A percentile compares a stretch with the other conserved stretches of the same genome.
phyloP scores from a whole-genome alignment of 2,797 vertebrate species.

The Neosilurus mollespiculum region DNA sequence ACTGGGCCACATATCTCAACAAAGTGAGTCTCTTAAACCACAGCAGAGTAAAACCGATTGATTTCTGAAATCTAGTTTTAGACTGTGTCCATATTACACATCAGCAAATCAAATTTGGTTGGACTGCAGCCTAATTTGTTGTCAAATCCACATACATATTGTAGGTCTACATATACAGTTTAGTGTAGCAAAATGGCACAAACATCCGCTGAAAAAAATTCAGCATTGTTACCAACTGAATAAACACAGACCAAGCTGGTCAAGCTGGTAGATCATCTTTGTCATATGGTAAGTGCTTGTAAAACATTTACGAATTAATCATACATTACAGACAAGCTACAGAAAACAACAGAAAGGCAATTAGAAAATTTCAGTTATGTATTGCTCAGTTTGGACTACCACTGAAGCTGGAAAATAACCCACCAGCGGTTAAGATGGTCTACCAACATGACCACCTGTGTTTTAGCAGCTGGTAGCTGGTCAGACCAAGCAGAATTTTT shows the following conservation, averaged over 20 bases:
- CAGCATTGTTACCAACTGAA: not conserved
- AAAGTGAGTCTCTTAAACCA: not conserved
- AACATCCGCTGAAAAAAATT: not conserved
- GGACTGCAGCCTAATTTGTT: not conserved
- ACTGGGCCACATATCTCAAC: not conserved
- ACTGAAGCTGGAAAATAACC: not conserved
- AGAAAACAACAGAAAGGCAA: not conserved
- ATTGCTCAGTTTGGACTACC: not conserved
- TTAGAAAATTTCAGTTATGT: not conserved
- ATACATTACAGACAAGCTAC: not conserved
- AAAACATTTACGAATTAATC: not conserved
- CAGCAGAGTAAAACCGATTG: not conserved
- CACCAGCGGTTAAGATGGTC: not conserved
- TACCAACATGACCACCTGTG: not conserved
- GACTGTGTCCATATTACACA: not conserved
- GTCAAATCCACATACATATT: not conserved
- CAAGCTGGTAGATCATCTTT: constrained; percentile 10
- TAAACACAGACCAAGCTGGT: constrained; percentile 8
- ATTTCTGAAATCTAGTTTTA: not conserved
- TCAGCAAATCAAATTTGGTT: not conserved
- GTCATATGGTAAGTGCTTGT: not conserved
- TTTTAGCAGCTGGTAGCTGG: not conserved
- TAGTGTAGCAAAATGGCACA: not conserved
- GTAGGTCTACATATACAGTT: not conserved
- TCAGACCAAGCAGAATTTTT: not conserved